A percentile compares a stretch with the other conserved stretches of the same genome.
phyloP scores from a whole-genome alignment of 2,888 invertebrate species.

The Zygaena filipendulae region DNA sequence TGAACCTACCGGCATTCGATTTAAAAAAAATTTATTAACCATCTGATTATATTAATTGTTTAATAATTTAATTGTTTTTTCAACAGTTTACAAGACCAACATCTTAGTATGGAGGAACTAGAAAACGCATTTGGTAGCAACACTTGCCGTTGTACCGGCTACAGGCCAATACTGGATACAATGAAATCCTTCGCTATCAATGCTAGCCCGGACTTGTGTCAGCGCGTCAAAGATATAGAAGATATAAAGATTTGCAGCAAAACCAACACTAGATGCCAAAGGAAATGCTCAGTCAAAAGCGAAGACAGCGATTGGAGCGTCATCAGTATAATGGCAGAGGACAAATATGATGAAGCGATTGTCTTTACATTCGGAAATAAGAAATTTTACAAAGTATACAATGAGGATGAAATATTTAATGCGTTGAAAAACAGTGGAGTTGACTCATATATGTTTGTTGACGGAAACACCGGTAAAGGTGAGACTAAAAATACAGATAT shows the following conservation, averaged over 20 bases:
- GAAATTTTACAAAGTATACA: conserved; percentile 57
- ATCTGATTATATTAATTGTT: not conserved
- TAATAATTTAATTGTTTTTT: conserved; percentile 13
- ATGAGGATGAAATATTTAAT: conserved; percentile 53
- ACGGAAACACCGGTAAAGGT: conserved; percentile 81
- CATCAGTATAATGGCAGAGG: conserved; percentile 20
- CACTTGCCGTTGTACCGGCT: conserved; percentile 85
- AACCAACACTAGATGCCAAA: conserved; percentile 25
- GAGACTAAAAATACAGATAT: conserved; percentile 11
- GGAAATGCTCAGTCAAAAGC: conserved; percentile 31
- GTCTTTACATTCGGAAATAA: conserved; percentile 54
- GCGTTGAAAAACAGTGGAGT: conserved; percentile 43
- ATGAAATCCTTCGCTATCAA: conserved; percentile 78
- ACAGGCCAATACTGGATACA: conserved; percentile 79
- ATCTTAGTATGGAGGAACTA: conserved; percentile 72
- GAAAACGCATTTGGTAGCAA: conserved; percentile 82
- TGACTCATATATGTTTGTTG: conserved; percentile 68
- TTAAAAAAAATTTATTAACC: too few relatives aligned
- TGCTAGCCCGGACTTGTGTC: conserved; percentile 58
- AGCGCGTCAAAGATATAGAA: conserved; percentile 59
- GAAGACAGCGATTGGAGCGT: conserved; percentile 37
- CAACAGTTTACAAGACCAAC: conserved; percentile 58
- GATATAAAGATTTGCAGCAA: conserved; percentile 32
- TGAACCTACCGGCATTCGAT: too few relatives aligned
- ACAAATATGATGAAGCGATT: conserved; percentile 29